Conservation (phyloP, 2,888 invertebrate genomes). For the Uropetala carovei region DNA sequence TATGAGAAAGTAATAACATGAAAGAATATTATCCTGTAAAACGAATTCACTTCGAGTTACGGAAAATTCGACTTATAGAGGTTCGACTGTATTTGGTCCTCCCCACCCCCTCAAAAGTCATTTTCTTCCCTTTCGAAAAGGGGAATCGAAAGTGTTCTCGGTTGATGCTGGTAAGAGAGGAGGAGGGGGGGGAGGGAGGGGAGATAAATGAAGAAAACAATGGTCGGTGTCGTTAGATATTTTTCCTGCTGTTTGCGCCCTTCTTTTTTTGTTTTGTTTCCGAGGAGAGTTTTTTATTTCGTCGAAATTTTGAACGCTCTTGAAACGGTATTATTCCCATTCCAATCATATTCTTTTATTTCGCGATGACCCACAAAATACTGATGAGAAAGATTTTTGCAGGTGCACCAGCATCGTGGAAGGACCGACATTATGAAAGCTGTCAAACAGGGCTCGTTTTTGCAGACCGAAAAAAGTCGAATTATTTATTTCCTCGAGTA, state of each 20-base stretch:
- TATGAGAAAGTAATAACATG: too few relatives aligned
- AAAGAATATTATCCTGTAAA: too few relatives aligned
- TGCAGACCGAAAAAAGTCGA: too few relatives aligned
- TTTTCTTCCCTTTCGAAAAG: neutral
- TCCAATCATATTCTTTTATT: neutral
- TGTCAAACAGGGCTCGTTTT: too few relatives aligned
- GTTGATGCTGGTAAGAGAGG: too few relatives aligned
- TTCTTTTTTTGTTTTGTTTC: neutral
- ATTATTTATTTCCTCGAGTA: too few relatives aligned
- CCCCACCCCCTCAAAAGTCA: too few relatives aligned
- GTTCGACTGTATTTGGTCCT: slow-evolving; percentile 11
- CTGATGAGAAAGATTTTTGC: neutral
- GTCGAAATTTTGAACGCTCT: neutral
- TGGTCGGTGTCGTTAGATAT: neutral
- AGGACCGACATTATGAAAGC: too few relatives aligned
- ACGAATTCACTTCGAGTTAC: too few relatives aligned
- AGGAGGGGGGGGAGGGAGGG: too few relatives aligned
- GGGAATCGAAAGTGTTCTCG: neutral
- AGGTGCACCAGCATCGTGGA: neutral
- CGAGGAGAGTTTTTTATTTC: neutral
- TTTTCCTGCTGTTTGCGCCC: neutral
- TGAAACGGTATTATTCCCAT: neutral
- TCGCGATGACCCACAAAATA: neutral
- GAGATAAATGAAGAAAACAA: slow-evolving; percentile 4
- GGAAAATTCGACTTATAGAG: too few relatives aligned